These are phyloP conservation scores for Drosophila neocordata DNA, from an alignment of 1,140 invertebrate species.

Conservation along the genomic window DNA sequence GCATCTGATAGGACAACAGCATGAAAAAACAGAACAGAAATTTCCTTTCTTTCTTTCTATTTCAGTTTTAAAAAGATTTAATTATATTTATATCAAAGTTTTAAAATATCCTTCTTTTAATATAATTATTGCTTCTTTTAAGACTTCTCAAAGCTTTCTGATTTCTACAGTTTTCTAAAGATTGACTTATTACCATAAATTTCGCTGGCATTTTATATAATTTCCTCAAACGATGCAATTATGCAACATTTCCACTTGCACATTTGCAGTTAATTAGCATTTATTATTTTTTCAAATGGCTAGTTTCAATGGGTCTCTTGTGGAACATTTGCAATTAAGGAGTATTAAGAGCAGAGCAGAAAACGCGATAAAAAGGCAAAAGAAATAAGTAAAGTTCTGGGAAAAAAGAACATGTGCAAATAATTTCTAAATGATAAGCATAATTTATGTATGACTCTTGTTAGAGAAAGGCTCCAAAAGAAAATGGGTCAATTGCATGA, in stretches of 20 bases:
- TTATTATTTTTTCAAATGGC: constrained; percentile 30
- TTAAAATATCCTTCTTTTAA: no score
- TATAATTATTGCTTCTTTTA: no score
- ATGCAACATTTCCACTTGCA: constrained; percentile 8
- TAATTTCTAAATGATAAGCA: constrained; percentile 71
- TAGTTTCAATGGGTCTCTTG: constrained; percentile 59
- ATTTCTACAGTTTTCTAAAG: no score
- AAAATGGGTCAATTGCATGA: constrained; percentile 72
- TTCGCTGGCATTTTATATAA: neutral
- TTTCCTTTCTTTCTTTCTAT: no score
- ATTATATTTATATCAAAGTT: no score
- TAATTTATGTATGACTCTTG: constrained; percentile 64
- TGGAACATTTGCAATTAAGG: constrained; percentile 70
- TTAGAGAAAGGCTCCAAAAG: constrained; percentile 23
- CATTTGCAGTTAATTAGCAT: constrained; percentile 53
- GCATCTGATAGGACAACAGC: no score
- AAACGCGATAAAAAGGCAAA: neutral
- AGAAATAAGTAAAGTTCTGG: constrained; percentile 26
- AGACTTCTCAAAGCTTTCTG: no score
- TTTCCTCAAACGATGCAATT: constrained; percentile 15
- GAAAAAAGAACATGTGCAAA: constrained; percentile 64
- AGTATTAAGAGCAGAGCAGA: constrained; percentile 38
- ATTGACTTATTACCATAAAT: neutral
- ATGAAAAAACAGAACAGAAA: no score
- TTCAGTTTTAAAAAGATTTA: no score